A percentile compares a stretch with the other conserved stretches of the same genome.
phyloP scores from a whole-genome alignment of 64 coral and sea anemone species.

The Actinia tenebrosa region DNA sequence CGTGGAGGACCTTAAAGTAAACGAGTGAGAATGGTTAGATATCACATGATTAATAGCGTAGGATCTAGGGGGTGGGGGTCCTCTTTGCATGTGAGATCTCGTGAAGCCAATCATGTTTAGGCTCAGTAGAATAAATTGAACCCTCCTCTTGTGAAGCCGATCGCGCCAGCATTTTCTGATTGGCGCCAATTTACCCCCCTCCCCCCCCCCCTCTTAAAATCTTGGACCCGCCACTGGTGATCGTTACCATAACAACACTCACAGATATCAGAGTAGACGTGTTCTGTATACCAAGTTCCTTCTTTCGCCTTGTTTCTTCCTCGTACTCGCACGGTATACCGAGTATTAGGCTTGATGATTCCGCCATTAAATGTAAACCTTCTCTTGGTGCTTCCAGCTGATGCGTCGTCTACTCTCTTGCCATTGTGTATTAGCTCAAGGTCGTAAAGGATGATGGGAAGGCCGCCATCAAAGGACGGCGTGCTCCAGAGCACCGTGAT shows the following conservation, averaged over 20 bases:
- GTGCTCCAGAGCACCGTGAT: slow-evolving; percentile 58
- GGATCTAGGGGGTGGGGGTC: too few species aligned
- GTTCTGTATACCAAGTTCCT: neutral
- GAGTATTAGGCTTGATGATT: slow-evolving; percentile 24
- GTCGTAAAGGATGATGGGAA: slow-evolving; percentile 58
- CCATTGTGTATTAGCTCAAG: slow-evolving; percentile 32
- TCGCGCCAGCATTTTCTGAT: too few species aligned
- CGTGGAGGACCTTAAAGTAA: slow-evolving; percentile 60
- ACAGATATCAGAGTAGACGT: slow-evolving; percentile 40
- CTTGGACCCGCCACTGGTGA: too few species aligned
- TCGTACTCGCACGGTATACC: slow-evolving; percentile 26
- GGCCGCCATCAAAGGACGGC: slow-evolving; percentile 52
- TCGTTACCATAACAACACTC: slow-evolving; percentile 9
- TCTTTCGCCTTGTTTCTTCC: slow-evolving; percentile 25
- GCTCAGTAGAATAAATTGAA: too few species aligned
- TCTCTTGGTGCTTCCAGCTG: slow-evolving; percentile 33
- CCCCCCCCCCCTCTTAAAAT: too few species aligned
- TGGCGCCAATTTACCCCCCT: too few species aligned
- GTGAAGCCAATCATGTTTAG: too few species aligned
- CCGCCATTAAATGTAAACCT: slow-evolving; percentile 65
- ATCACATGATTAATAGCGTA: neutral
- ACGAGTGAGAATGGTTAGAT: neutral
- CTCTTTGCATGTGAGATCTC: too few species aligned
- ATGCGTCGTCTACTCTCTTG: slow-evolving; percentile 31
- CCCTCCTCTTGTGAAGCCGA: too few species aligned